Evolutionary conservation across 2,797 vertebrate genomes (phyloP).

Genomic region (Phalloptychus januarius): DNA sequence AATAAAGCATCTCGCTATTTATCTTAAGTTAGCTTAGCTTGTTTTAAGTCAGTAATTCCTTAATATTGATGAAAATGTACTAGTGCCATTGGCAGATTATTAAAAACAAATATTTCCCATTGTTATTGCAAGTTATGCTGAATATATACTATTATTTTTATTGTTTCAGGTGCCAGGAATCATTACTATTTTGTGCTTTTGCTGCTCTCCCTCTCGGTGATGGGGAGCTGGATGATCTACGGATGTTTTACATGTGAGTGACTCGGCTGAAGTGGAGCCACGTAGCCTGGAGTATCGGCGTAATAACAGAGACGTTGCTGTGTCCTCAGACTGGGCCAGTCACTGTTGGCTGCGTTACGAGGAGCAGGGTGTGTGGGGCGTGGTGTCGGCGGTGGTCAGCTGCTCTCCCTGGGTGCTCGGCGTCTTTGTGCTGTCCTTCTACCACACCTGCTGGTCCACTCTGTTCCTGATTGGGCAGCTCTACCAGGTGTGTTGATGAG

Average conservation of each 20-base stretch:
- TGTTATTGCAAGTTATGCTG: not conserved
- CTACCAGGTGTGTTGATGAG: conserved; percentile 81
- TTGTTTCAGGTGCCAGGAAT: conserved; percentile 87
- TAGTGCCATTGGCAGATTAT: too few species aligned
- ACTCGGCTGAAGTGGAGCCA: accelerated
- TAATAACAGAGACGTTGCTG: not conserved
- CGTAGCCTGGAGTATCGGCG: not conserved
- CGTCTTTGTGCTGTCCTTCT: conserved; percentile 83
- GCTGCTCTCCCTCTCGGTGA: conserved; percentile 79
- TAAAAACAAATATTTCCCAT: too few species aligned
- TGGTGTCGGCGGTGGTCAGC: conserved; percentile 74
- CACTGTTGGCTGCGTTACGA: conserved; percentile 82
- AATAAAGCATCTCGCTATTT: too few species aligned
- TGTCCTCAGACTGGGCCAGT: conserved; percentile 85
- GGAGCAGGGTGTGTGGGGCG: conserved; percentile 83
- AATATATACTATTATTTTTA: not conserved
- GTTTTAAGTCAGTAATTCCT: not conserved
- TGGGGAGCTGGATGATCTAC: conserved; percentile 86
- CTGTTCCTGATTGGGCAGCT: conserved; percentile 85
- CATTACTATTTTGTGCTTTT: conserved; percentile 90
- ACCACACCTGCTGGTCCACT: conserved; percentile 86
- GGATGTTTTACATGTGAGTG: conserved; percentile 87
- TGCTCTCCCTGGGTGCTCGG: conserved; percentile 92
- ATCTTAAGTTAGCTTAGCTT: too few species aligned
- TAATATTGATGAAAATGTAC: not conserved